phyloP scores from a whole-genome alignment of 2,797 vertebrate species.

The Momotus momota region DNA sequence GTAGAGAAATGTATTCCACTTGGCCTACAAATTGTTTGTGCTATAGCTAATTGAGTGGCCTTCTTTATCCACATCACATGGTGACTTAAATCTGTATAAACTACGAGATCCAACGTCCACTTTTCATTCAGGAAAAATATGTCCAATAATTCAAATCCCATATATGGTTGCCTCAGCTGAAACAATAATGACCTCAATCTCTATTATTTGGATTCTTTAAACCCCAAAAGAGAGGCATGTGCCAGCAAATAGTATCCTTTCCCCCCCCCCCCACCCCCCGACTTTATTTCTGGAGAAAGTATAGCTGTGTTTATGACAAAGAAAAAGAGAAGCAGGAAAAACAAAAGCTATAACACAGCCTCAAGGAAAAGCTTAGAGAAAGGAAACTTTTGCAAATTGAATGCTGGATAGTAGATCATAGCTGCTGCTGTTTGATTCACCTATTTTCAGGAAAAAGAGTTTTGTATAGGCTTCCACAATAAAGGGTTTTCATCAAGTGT shows the following conservation, averaged over 20 bases:
- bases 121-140: neutral
- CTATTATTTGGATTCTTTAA: neutral
- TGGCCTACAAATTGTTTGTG: slow-evolving; percentile 10
- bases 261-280: neutral
- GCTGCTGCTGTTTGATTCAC: neutral
- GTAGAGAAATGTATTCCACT: neutral
- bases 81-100: neutral
- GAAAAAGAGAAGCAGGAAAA: neutral
- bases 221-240: neutral
- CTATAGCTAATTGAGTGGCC: neutral
- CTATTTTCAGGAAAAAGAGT: neutral
- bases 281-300: neutral
- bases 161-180: neutral
- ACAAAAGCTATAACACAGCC: neutral
- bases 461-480: neutral
- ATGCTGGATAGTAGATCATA: neutral
- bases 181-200: neutral
- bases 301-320: neutral
- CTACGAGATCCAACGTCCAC: neutral
- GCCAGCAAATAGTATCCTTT: neutral
- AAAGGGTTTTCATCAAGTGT: neutral
- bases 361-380: neutral
- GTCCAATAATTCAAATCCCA: neutral
- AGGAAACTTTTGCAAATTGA: neutral
- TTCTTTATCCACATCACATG: neutral